Conservation (phyloP, 2,113 vertebrate genomes). For the Nothobranchius kuhntae region DNA sequence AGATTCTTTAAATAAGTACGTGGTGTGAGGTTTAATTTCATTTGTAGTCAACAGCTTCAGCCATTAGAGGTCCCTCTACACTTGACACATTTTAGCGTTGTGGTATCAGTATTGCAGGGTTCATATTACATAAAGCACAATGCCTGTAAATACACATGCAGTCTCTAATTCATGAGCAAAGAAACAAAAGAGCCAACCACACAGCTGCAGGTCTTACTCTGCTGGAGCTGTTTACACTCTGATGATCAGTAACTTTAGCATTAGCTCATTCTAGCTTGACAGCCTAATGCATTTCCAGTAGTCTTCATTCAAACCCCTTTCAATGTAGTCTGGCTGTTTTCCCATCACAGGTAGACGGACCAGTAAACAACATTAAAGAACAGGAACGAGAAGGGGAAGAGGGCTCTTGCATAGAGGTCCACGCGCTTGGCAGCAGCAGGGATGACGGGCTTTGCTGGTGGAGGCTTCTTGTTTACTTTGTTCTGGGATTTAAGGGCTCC, state of each 20-base stretch:
- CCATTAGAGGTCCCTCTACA: background rate
- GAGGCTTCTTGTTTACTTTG: constrained; percentile 93
- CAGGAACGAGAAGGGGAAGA: constrained; percentile 95
- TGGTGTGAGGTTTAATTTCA: background rate
- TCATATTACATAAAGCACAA: background rate
- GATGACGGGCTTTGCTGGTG: constrained; percentile 93
- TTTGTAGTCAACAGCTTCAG: background rate
- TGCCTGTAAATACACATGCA: constrained; percentile 16
- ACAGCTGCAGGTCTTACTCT: constrained; percentile 1
- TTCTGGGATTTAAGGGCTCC: constrained; percentile 87
- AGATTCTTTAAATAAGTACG: background rate
- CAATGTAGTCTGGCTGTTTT: no score
- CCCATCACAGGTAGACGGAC: constrained; percentile 90
- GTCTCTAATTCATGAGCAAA: background rate
- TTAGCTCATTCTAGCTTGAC: background rate
- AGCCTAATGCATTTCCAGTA: background rate
- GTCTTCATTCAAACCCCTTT: constrained; percentile 3
- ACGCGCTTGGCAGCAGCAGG: constrained; percentile 95
- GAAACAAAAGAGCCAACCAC: constrained; percentile 1
- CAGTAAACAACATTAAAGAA: constrained; percentile 99
- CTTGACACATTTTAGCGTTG: background rate
- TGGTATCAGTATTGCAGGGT: background rate
- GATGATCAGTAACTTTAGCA: background rate
- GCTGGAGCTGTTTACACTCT: no score
- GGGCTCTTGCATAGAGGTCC: constrained; percentile 92